phyloP scores from a whole-genome alignment of 2,888 invertebrate genomes.

The Hyalella azteca region DNA sequence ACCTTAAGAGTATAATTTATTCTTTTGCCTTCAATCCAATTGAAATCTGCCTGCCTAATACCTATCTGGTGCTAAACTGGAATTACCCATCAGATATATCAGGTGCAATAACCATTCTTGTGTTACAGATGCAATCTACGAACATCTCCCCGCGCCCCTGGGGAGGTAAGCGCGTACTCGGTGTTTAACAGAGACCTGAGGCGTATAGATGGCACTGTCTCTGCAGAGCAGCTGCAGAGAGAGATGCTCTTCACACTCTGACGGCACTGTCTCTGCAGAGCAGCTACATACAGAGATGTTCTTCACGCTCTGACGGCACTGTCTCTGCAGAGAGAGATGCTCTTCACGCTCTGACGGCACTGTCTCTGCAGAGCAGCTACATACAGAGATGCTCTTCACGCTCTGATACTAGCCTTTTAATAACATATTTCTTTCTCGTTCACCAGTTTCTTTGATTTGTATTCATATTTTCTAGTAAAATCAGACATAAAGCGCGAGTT shows the following conservation, averaged over 20 bases:
- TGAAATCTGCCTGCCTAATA: too few relatives aligned
- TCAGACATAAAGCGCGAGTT: too few relatives aligned
- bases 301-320: slow-evolving; percentile 14
- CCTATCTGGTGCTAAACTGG: too few relatives aligned
- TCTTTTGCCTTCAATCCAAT: too few relatives aligned
- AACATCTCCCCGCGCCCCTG: background rate
- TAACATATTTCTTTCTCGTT: too few relatives aligned
- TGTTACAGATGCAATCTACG: slow-evolving; percentile 12
- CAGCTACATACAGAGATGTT: slow-evolving; percentile 24
- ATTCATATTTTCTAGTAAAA: too few relatives aligned
- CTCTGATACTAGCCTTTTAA: too few relatives aligned
- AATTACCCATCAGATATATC: too few relatives aligned
- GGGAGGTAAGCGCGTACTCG: slow-evolving; percentile 31
- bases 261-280: background rate
- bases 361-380: slow-evolving; percentile 3
- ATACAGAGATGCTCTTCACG: slow-evolving; percentile 30
- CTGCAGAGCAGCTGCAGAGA: slow-evolving; percentile 13
- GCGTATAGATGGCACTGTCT: slow-evolving; percentile 13
- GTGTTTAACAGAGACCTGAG: slow-evolving; percentile 26
- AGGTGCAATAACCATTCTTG: too few relatives aligned
- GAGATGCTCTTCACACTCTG: slow-evolving; percentile 33
- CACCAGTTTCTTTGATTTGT: too few relatives aligned
- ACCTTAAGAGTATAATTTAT: too few relatives aligned
- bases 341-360: slow-evolving; percentile 33
- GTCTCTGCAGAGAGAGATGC: slow-evolving; percentile 16